Base-by-base conservation (phyloP, 2,113 vertebrate species). In the Strix uralensis region DNA sequence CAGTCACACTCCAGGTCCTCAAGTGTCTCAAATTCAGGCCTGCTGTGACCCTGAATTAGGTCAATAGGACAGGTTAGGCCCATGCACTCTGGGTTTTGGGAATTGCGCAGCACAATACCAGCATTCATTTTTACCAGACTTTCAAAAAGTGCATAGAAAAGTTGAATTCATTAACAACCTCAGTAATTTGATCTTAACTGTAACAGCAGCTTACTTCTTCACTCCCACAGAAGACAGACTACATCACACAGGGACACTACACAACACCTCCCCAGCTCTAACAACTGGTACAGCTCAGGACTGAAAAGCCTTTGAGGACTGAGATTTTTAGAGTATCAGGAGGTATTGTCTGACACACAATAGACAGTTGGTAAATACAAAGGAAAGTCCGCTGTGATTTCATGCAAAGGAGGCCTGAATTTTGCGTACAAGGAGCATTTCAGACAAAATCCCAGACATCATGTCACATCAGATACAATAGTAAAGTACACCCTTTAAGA, bases 201-300 rank as follows among this genome's bases (percentile, higher is more conserved):
- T 46, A 93, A 81, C 19, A 71, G 13, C 32, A 78, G 4, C 17
- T 66, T 58, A 46, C n/a, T 3, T 70, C 21, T 77, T 54, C 49
- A n/a, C 11, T 34, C 32, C 38, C 25, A 71, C 0, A 0, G 59
- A 38, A 59, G 2, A 32, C 7, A 67, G 21, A n/a, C 13, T 49
- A 21, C 16, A 51, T 44, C 58, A 88, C 36, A 62, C 22, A 36
- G 49, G 25, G 30, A 42, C 30, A 61, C 36, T 7, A 34, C 1
- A 4, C 55, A 91, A 70, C 34, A 66, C 4, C 29, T 49, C 15
- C 55, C 12, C 27, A 74, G n/a, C 21, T 51, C 46, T 51, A 72
- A 20, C 4, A 65, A 44, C 30, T 44, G 13, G 34, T n/a, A 70
- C 44, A 72, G 40, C 16, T 80, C 11, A 15, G 17, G 26, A 81